phyloP scores from a whole-genome alignment of 2,888 invertebrate species.

The Ephialtes manifestator region DNA sequence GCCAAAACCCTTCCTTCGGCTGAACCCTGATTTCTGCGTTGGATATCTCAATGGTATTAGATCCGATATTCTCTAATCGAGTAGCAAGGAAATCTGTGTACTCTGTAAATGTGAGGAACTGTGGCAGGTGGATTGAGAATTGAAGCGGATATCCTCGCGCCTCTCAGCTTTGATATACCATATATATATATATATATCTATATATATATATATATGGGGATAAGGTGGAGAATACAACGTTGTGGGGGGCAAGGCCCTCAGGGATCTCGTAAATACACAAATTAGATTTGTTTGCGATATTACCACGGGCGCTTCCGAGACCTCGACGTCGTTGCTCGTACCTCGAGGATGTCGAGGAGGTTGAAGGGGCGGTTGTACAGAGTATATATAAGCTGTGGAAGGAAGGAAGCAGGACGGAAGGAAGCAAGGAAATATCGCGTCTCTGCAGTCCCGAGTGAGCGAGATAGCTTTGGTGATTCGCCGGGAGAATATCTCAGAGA shows the following conservation, averaged over 20 bases:
- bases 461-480: constrained; percentile 21
- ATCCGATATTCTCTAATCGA: background rate
- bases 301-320: constrained; percentile 62
- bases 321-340: constrained; percentile 45
- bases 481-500: constrained; percentile 43
- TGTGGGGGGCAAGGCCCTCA: constrained; percentile 56
- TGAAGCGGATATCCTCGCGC: background rate
- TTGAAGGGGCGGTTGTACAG: constrained; percentile 33
- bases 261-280: constrained; percentile 75
- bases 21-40: background rate
- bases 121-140: constrained; percentile 10
- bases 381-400: constrained; percentile 32
- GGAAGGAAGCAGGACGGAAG: constrained; percentile 63
- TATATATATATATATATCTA: too few species aligned
- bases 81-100: background rate
- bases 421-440: constrained; percentile 65
- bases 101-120: constrained; percentile 34
- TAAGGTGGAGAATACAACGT: constrained; percentile 49
- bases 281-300: constrained; percentile 74
- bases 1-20: background rate
- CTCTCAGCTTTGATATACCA: constrained; percentile 19
- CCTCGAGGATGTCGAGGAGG: constrained; percentile 38
- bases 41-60: background rate
- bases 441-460: constrained; percentile 32
- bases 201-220: constrained; percentile 10